Conservation (phyloP, 1,140 invertebrate species). For the Episyrphus balteatus region DNA sequence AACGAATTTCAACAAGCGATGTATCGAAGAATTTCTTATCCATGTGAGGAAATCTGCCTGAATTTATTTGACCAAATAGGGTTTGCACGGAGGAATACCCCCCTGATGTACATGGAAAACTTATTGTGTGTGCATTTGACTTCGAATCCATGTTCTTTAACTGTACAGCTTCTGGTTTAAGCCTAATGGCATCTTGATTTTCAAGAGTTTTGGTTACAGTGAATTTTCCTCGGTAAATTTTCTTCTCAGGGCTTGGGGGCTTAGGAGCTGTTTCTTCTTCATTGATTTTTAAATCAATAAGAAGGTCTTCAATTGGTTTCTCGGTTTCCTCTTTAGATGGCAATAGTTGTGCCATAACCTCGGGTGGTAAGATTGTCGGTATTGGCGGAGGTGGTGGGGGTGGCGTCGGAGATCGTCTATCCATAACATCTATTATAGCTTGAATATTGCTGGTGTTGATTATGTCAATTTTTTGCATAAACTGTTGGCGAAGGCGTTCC, state of each 20-base stretch:
- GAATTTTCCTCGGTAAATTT: constrained; percentile 28
- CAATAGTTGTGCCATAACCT: constrained; percentile 24
- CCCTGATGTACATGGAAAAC: constrained; percentile 46
- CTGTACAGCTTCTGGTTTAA: constrained; percentile 38
- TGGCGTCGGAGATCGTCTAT: constrained; percentile 16
- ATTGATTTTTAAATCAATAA: neutral
- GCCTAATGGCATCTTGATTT: constrained; percentile 41
- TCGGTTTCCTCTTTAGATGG: constrained; percentile 6
- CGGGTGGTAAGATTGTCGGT: constrained; percentile 29
- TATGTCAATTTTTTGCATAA: constrained; percentile 32
- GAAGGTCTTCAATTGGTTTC: neutral
- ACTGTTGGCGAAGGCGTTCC: constrained; percentile 28
- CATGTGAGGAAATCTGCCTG: constrained; percentile 43
- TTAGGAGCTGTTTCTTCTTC: constrained; percentile 4
- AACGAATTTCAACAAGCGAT: constrained; percentile 69
- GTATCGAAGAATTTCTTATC: constrained; percentile 71
- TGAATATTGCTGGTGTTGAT: constrained; percentile 29
- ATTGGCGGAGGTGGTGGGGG: constrained; percentile 24
- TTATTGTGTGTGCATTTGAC: constrained; percentile 49
- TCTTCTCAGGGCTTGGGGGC: constrained; percentile 7
- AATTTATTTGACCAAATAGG: constrained; percentile 27
- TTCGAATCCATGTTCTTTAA: constrained; percentile 26
- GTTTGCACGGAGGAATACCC: constrained; percentile 43
- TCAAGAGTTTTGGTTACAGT: constrained; percentile 36
- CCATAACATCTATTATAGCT: constrained; percentile 19